These are phyloP conservation scores for Vulpes ferrilata DNA, from an alignment of 2,113 vertebrate species.

Conservation along the genomic window DNA sequence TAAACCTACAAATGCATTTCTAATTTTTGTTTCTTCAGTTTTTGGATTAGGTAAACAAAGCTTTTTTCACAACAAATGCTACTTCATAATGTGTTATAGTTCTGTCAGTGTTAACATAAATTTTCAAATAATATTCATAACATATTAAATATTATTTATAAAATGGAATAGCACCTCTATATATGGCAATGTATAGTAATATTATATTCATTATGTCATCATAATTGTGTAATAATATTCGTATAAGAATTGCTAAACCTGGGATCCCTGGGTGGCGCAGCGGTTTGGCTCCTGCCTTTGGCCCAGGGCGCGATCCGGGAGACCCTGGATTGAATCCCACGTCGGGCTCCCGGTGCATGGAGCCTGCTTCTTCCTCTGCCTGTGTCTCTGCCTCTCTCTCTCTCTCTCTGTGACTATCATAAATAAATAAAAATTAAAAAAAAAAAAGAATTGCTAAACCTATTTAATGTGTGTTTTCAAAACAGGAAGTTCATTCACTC, in stretches of 20 bases:
- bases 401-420: too few species aligned
- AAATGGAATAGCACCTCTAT: not conserved
- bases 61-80: not conserved
- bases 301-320: too few species aligned
- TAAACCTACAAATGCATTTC: not conserved
- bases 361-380: too few species aligned
- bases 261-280: too few species aligned
- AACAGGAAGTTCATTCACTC: not conserved
- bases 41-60: not conserved
- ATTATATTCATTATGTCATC: not conserved
- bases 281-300: too few species aligned
- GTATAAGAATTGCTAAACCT: not conserved
- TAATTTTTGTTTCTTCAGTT: conserved; percentile 6
- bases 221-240: not conserved
- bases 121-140: not conserved
- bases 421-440: too few species aligned
- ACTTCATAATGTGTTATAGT: not conserved
- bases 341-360: too few species aligned
- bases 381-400: too few species aligned
- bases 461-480: conserved; percentile 34
- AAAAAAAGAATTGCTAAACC: not conserved
- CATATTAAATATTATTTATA: not conserved
- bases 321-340: too few species aligned
- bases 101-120: conserved; percentile 5
- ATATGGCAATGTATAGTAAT: not conserved